phyloP scores from a whole-genome alignment of 1,140 invertebrate species.

The Phymastichus coffea region DNA sequence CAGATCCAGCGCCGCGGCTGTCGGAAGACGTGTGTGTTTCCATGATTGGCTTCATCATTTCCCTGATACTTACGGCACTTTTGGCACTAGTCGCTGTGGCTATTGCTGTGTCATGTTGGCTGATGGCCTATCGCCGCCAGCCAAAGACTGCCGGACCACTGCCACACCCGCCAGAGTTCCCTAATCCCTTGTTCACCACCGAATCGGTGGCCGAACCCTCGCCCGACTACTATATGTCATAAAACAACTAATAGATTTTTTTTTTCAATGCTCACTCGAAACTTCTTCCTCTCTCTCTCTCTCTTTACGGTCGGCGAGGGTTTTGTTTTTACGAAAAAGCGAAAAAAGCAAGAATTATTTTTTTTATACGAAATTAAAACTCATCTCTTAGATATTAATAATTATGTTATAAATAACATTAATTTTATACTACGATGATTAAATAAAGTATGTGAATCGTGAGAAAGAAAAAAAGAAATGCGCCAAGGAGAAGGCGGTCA shows the following conservation, averaged over 20 bases:
- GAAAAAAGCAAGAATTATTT: not conserved
- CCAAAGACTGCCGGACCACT: slow-evolving; percentile 83
- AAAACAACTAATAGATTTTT: slow-evolving; percentile 26
- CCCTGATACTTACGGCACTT: slow-evolving; percentile 86
- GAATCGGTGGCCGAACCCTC: slow-evolving; percentile 73
- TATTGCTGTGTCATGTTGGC: slow-evolving; percentile 91
- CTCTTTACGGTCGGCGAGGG: too few relatives aligned
- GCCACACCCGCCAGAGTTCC: slow-evolving; percentile 92
- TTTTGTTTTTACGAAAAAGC: slow-evolving; percentile 2
- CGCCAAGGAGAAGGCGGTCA: slow-evolving; percentile 38
- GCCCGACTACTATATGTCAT: slow-evolving; percentile 73
- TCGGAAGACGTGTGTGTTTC: slow-evolving; percentile 87
- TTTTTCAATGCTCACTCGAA: too few relatives aligned
- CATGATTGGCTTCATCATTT: slow-evolving; percentile 88
- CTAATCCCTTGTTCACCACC: slow-evolving; percentile 89
- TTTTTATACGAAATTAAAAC: not conserved
- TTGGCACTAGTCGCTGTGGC: slow-evolving; percentile 89
- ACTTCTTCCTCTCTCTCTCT: too few relatives aligned
- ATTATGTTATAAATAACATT: slow-evolving; percentile 46
- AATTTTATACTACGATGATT: slow-evolving; percentile 36
- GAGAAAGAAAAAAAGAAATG: slow-evolving; percentile 41
- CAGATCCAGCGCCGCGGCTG: slow-evolving; percentile 66
- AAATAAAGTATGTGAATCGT: not conserved
- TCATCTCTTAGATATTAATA: slow-evolving; percentile 18
- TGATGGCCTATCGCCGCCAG: slow-evolving; percentile 86